Base-by-base conservation (phyloP, 1,140 invertebrate species). In the Drosophila kurseongensis region DNA sequence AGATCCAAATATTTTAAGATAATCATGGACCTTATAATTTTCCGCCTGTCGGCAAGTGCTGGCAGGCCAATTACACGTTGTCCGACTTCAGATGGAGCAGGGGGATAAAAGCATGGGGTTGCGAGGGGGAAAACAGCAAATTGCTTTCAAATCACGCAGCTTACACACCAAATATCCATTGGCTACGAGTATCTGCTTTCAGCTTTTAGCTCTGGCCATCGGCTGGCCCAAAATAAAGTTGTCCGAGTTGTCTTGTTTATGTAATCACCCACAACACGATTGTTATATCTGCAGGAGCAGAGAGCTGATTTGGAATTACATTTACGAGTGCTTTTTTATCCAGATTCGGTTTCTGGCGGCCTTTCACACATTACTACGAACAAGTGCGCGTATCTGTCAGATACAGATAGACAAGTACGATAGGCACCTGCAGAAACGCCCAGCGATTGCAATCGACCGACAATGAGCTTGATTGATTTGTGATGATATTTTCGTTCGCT, bases 221-320 rank as follows among this genome's bases (percentile, higher is more conserved):
- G 23, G 23, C 23, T 23, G 23, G 63, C 42, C 63, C 44, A 60
- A 86, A 88, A 86, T 86, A 75, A 89, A 86, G 81, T 83, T 83
- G 80, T 84, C 73, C 78, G 73, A 76, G 55, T 61, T 79, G 75
- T 77, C 74, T 77, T 72, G 75, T 79, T 86, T 86, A 86, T 86
- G 83, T 88, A 86, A 86, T 86, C 82, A 82, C 83, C 82, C 82
- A 88, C 82, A 88, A 88, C 79, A 69, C 85, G 83, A 86, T 86
- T 88, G 80, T 84, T 83, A 51, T 73, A 73, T 73, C 69, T 29
- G 23, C 40, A 47, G 44, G 16, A 48, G n/a, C 42, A 18, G 12
- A 47, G 40, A 47, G 48, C 41, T 35, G 73, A 67, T 75, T 67
- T 67, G 72, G 48, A 65, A 57, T 75, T 75, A 59, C 72, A 51